Base-by-base conservation (phyloP, 2,888 invertebrate genomes). In the Brenthis ino region DNA sequence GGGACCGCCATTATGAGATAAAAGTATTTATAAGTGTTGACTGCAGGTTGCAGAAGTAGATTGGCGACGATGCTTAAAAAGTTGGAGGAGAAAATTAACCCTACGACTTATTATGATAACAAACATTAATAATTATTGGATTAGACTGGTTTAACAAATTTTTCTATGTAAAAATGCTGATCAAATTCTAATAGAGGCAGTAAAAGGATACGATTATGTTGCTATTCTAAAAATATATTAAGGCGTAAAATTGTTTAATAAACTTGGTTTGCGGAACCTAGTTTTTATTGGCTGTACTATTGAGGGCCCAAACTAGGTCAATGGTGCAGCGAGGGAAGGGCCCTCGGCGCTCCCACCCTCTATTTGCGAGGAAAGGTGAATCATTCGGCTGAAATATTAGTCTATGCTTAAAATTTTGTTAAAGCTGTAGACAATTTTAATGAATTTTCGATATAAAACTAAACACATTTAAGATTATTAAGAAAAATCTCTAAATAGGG, bases 251-350 rank as follows among this genome's bases (percentile, higher is more conserved):
- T 48, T 56, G 47, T n/a, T 68, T 65, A 54, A 64, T 67, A 65
- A 63, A 72, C 54, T 54, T 33, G 51, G 64, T 68, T 65, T 53
- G 65, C 57, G 55, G 60, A 63, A 74, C 69, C 70, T 69, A 68
- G 71, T 72, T 74, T 66, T 53, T 61, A 64, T 63, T 69, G 60
- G 64, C 69, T 71, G 67, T 67, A 71, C 69, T 69, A 74, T 74
- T 79, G 81, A 78, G 80, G 73, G 79, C 79, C 77, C 81, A 81
- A 91, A 88, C 77, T 91, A 80, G 91, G 91, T 91, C 90, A 92
- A 80, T 87, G 84, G 87, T 91, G 91, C 91, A 91, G 81, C 77
- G 80, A 78, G 79, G 85, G 85, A 83, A 80, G 74, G 72, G 67
- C 80, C 82, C 83, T 79, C 78, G 81, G 76, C 71, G 71, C 72